Evolutionary conservation across 1,140 invertebrate genomes (phyloP).

Genomic region (Philopotamus ludificatus): DNA sequence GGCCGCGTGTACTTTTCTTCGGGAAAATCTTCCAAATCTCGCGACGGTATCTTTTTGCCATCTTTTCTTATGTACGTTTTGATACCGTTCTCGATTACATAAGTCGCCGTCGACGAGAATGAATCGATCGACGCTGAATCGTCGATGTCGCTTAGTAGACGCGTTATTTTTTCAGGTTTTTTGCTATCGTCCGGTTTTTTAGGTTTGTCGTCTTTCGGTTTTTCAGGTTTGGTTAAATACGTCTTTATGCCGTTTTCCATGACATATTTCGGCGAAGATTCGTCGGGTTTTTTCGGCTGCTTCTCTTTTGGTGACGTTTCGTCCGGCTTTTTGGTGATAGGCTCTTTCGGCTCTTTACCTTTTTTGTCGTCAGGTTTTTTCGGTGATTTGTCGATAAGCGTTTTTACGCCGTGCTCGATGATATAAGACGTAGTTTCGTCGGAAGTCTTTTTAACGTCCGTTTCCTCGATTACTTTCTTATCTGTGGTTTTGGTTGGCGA

Average conservation of each 20-base stretch:
- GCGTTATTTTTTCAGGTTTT: slow-evolving; percentile 1
- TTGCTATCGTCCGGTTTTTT: neutral
- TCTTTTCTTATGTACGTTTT: slow-evolving; percentile 21
- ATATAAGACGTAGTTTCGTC: neutral
- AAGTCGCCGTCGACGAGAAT: slow-evolving; percentile 18
- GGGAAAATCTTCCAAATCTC: slow-evolving; percentile 1
- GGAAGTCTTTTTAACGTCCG: neutral
- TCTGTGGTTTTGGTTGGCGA: neutral
- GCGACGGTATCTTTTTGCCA: neutral
- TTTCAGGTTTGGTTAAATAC: slow-evolving; percentile 5
- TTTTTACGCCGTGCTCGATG: slow-evolving; percentile 13
- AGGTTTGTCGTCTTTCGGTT: neutral
- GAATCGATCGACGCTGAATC: slow-evolving; percentile 20
- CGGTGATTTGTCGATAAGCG: slow-evolving; percentile 13
- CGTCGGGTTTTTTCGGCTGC: slow-evolving; percentile 6
- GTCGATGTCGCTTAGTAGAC: slow-evolving; percentile 13
- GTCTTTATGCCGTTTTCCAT: slow-evolving; percentile 35
- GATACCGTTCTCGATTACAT: slow-evolving; percentile 19
- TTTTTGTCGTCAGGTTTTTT: slow-evolving; percentile 19
- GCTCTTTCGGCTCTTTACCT: slow-evolving; percentile 1
- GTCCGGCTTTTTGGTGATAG: slow-evolving; percentile 1
- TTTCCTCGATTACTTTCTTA: neutral
- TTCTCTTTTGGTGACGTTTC: slow-evolving; percentile 9
- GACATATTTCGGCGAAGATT: slow-evolving; percentile 19
- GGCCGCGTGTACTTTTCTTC: neutral